These are phyloP conservation scores for Lucinisca nassula DNA, from an alignment of 2,888 invertebrate species.

Conservation along the genomic window DNA sequence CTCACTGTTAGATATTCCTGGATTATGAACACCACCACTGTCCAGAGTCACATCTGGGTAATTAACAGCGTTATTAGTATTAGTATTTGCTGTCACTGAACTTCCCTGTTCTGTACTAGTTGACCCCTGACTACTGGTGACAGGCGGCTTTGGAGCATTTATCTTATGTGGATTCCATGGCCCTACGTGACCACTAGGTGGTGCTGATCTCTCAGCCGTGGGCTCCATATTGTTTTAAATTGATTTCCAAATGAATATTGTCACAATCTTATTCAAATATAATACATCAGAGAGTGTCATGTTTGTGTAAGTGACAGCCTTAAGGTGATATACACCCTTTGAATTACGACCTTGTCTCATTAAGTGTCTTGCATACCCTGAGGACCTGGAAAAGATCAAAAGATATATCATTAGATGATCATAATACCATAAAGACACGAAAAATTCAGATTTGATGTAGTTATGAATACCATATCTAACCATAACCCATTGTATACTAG, in stretches of 20 bases:
- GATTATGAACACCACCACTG: slow-evolving; percentile 55
- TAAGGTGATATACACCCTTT: neutral
- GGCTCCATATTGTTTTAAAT: neutral
- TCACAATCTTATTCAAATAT: neutral
- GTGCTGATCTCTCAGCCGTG: neutral
- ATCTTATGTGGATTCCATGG: slow-evolving; percentile 46
- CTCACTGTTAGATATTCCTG: neutral
- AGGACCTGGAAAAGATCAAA: neutral
- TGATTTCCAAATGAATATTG: neutral
- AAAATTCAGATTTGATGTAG: no score
- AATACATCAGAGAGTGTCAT: neutral
- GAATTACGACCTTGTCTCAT: neutral
- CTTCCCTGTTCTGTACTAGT: neutral
- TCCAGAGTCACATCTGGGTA: slow-evolving; percentile 64
- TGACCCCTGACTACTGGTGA: neutral
- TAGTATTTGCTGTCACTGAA: neutral
- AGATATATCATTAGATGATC: no score
- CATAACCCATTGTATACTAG: no score
- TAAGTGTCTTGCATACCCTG: neutral
- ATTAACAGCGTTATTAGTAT: slow-evolving; percentile 17
- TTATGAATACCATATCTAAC: no score
- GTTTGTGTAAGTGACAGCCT: slow-evolving; percentile 1
- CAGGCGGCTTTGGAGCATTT: slow-evolving; percentile 54
- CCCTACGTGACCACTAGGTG: neutral
- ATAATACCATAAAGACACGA: no score